Evolutionary conservation across 1,140 invertebrate species (phyloP).

Genomic region (Magallana ariakensis): DNA sequence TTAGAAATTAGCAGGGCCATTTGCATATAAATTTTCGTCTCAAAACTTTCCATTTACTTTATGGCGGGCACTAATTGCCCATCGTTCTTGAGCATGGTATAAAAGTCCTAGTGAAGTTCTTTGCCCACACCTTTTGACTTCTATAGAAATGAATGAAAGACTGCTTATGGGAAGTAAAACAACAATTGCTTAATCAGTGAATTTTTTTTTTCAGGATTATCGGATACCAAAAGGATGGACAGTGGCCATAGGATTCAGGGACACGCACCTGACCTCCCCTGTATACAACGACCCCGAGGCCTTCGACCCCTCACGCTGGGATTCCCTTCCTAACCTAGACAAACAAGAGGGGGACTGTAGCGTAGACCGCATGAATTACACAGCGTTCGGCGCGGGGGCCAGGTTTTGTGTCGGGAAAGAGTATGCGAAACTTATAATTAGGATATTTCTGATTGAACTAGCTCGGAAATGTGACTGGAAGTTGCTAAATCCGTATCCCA

Average conservation of each 20-base stretch:
- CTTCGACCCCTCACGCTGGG: constrained; percentile 75
- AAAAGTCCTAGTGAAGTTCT: too few species aligned
- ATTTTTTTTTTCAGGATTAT: constrained; percentile 68
- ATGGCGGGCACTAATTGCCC: too few species aligned
- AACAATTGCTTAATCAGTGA: not conserved
- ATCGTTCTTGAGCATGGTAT: too few species aligned
- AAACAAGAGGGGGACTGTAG: constrained; percentile 31
- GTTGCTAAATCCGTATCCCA: constrained; percentile 62
- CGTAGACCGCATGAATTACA: constrained; percentile 64
- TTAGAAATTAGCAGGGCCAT: too few species aligned
- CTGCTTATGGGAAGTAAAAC: not conserved
- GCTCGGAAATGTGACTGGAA: constrained; percentile 64
- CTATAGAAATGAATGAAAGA: not conserved
- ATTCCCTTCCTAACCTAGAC: constrained; percentile 38
- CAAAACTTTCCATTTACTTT: too few species aligned
- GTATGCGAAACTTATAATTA: constrained; percentile 68
- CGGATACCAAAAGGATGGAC: constrained; percentile 75
- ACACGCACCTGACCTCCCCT: constrained; percentile 67
- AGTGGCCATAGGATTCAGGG: constrained; percentile 69
- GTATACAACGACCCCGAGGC: constrained; percentile 55
- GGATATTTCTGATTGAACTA: constrained; percentile 69
- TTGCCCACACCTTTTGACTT: too few species aligned
- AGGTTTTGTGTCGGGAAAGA: constrained; percentile 73
- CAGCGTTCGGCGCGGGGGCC: constrained; percentile 72
- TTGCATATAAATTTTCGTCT: too few species aligned